Evolutionary conservation across 30 jellyfish, hydroid and myxozoan species (phyloP), one percentile per base, ranked within the genome.

Genomic region (Turritopsis rubra): DNA sequence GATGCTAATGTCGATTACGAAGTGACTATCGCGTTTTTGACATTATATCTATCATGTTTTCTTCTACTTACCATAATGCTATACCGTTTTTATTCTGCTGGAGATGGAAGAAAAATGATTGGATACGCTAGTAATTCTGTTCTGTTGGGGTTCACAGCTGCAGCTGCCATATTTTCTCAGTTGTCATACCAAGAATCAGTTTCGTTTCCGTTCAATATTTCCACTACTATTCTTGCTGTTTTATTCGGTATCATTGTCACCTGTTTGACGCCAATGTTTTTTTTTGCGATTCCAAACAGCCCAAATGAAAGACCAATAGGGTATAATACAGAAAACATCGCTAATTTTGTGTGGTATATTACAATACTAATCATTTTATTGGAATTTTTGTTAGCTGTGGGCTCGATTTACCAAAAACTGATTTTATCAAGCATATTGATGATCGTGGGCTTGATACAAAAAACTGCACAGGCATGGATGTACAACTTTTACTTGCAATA

Each of bases 381-480:
- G 28, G 77, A 68, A 0, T 68, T 68, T 23, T 68, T 68, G 28
- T 27, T 68, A 19, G 17, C 30, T 27, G 19, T 68, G 0, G 77
- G 77, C 19, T 68, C 77, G 30, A 23, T 68, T 27, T 17, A n/a
- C 28, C 31, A 23, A 19, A 68, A 68, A n/a, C 31, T n/a, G 9
- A 9, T n/a, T 7, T n/a, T 68, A n/a, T 23, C 77, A 0, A 0
- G 23, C 28, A 68, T 68, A 0, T 27, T 68, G 9, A 23, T 68
- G 31, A n/a, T 68, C 9, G 28, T 27, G 0, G 77, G 77, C 16
- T 68, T 68, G 9, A 17, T 68, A n/a, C 77, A 68, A 68, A 68
- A 68, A 68, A 23, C 30, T 68, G 28, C 31, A n/a, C 77, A 68
- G 19, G 77, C 77, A 8, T 68, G 77, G 77, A 9, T 68, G 21